A percentile compares a stretch with the other conserved stretches of the same genome.
Conservation (phyloP, 2,888 invertebrate genomes). For the Drosophila lutescens region DNA sequence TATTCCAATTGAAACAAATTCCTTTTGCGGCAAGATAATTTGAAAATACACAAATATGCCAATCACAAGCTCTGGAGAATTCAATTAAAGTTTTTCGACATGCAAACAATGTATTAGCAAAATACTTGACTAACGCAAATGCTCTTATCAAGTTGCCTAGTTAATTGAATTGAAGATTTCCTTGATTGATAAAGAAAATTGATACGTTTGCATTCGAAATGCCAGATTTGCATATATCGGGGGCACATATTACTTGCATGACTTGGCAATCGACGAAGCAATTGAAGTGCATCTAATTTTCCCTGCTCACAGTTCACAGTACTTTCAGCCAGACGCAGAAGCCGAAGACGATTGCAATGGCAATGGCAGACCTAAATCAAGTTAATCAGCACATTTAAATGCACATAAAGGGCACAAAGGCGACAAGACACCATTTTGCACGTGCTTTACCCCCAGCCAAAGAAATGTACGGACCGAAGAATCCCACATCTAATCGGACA, state of each 20-base stretch:
- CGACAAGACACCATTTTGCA: constrained; percentile 18
- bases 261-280: constrained; percentile 34
- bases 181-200: neutral
- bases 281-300: constrained; percentile 39
- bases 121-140: neutral
- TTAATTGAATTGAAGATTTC: constrained; percentile 6
- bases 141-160: neutral
- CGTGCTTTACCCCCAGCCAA: constrained; percentile 8
- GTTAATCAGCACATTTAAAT: constrained; percentile 56
- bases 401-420: constrained; percentile 28
- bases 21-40: constrained; percentile 16
- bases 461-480: constrained; percentile 1
- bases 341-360: constrained; percentile 8
- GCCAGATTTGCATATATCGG: constrained; percentile 25
- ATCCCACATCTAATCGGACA: constrained; percentile 29
- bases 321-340: constrained; percentile 5
- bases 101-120: neutral
- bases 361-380: constrained; percentile 44
- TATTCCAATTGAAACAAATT: constrained; percentile 20
- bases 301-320: constrained; percentile 32
- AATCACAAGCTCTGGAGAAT: constrained; percentile 1
- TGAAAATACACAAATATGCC: constrained; percentile 17
- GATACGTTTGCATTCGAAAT: neutral
- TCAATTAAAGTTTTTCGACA: constrained; percentile 5
- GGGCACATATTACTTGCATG: constrained; percentile 32